Evolutionary conservation across 1,140 invertebrate genomes (phyloP).

Genomic region (Bradynema listronoti): DNA sequence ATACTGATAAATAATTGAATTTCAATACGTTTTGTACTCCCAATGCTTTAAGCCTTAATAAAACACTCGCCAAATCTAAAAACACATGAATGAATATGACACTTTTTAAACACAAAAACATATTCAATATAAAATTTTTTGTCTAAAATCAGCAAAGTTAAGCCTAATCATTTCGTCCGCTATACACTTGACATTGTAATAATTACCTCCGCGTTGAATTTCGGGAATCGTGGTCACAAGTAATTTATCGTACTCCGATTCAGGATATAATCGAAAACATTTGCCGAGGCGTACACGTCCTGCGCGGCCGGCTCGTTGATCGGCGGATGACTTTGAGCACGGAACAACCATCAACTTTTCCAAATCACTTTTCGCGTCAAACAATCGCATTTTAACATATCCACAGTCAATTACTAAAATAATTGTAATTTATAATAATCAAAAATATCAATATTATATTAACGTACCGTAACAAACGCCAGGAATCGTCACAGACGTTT

Average conservation of each 20-base stretch:
- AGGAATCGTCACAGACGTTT: conserved; percentile 84
- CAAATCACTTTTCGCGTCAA: conserved; percentile 73
- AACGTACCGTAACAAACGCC: conserved; percentile 73
- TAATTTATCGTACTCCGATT: conserved; percentile 71
- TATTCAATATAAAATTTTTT: no score
- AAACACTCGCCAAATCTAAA: conserved; percentile 75
- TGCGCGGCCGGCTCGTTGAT: conserved; percentile 82
- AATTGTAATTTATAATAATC: conserved; percentile 1
- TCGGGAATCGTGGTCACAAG: conserved; percentile 73
- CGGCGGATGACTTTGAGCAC: conserved; percentile 65
- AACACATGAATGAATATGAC: no score
- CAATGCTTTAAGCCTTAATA: conserved; percentile 86
- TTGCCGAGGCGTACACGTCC: conserved; percentile 78
- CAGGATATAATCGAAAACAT: conserved; percentile 67
- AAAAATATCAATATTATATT: neutral
- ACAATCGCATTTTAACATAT: conserved; percentile 89
- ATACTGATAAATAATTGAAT: conserved; percentile 63
- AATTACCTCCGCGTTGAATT: conserved; percentile 80
- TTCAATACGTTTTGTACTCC: conserved; percentile 77
- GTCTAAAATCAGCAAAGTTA: no score
- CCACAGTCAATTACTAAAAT: conserved; percentile 84
- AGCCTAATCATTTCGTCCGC: no score
- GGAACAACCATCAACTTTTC: conserved; percentile 78
- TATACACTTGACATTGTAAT: no score
- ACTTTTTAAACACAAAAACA: no score